Base-by-base conservation (phyloP, 2,888 invertebrate genomes). In the Drosophila lacicola region DNA sequence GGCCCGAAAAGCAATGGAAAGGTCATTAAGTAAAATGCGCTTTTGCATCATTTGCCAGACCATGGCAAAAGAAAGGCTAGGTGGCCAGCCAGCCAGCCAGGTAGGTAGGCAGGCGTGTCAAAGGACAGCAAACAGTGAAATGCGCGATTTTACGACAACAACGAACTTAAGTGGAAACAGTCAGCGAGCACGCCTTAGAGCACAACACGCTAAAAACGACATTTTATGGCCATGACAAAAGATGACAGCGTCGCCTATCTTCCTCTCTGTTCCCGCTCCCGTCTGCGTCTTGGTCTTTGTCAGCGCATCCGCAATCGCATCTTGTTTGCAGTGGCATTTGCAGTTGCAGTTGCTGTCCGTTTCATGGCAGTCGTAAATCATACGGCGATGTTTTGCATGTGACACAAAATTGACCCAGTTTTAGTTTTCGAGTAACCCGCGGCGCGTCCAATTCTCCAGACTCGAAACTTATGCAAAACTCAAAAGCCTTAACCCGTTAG, bases 151-250 rank as follows among this genome's bases (percentile, higher is more conserved):
- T 77, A 83, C 68, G 83, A 64, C 61, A 41, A 46, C 64, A 45
- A 58, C 65, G 34, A 57, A 70, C 79, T 84, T 84, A 84, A 81
- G 83, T 77, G 83, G 86, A 86, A 83, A 86, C 80, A 74, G 77
- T 65, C 70, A 64, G 73, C 25, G 70, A 65, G 64, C 73, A 70
- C 76, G 76, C 79, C 79, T 76, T 51, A 69, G 45, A 64, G 64
- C 61, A 51, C 62, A 64, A 73, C 63, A 73, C 68, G 77, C 70
- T 73, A 53, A 58, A 67, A 67, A 74, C 66, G 42, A 42, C 68
- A 71, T 64, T 78, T 78, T 78, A 78, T 71, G 74, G 63, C 74
- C 78, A 78, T 78, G 74, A 78, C 78, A 78, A 78, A 78, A 74
- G 68, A 68, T 78, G 80, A 85, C 82, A 74, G 67, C 55, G 64